Conservation (phyloP, 2,797 vertebrate species). For the Mormyrops attenuatus region DNA sequence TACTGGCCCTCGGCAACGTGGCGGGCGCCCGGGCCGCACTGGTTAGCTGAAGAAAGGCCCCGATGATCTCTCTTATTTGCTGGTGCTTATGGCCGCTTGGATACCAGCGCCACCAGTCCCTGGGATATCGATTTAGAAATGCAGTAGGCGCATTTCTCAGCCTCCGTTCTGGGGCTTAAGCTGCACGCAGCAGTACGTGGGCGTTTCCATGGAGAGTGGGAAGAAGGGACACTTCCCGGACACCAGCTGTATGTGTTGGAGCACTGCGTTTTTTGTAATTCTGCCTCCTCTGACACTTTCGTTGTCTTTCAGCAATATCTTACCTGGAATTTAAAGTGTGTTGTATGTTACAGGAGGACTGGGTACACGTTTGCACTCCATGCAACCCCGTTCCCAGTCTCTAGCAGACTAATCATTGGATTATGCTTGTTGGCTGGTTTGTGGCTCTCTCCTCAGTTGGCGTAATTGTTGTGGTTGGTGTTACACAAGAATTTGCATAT, state of each 20-base stretch:
- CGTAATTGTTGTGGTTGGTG: not conserved
- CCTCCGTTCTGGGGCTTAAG: not conserved
- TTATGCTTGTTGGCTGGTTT: not conserved
- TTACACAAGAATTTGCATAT: not conserved
- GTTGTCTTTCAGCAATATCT: not conserved
- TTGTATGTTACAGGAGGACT: not conserved
- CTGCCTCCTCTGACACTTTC: not conserved
- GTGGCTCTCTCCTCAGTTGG: not conserved
- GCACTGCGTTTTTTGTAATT: not conserved
- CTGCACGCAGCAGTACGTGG: not conserved
- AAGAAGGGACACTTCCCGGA: not conserved
- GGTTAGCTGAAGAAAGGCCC: not conserved
- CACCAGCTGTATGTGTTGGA: not conserved
- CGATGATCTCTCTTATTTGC: not conserved
- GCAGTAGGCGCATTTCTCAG: not conserved
- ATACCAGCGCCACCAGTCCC: not conserved
- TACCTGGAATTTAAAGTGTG: not conserved
- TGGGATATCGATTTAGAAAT: not conserved
- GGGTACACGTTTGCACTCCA: not conserved
- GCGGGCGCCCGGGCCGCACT: not conserved
- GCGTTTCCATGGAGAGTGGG: not conserved
- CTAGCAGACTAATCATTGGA: not conserved
- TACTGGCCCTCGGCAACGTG: not conserved
- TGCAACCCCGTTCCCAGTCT: not conserved
- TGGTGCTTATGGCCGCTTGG: not conserved